Evolutionary conservation across 2,888 invertebrate genomes (phyloP).

Genomic region (Zeuzera pyrina): DNA sequence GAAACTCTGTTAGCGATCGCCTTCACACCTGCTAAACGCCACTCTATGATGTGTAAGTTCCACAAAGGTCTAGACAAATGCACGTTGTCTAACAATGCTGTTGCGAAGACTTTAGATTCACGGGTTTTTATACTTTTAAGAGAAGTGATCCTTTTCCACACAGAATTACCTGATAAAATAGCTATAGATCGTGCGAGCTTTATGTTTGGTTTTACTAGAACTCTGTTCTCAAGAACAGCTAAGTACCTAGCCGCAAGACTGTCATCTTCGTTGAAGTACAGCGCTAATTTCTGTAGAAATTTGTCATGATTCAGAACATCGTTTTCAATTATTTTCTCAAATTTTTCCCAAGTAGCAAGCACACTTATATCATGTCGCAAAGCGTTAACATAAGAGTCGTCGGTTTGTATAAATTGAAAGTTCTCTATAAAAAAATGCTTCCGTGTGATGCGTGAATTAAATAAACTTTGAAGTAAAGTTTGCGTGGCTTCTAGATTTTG

Average conservation of each 20-base stretch:
- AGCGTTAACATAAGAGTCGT: slow-evolving; percentile 38
- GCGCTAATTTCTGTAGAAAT: not conserved
- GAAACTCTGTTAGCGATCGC: slow-evolving; percentile 31
- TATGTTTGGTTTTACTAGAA: not conserved
- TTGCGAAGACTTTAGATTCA: slow-evolving; percentile 17
- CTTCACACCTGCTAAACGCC: slow-evolving; percentile 33
- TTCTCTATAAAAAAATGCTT: slow-evolving; percentile 29
- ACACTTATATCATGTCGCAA: slow-evolving; percentile 25
- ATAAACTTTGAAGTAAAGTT: slow-evolving; percentile 27
- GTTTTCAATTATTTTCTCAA: not conserved
- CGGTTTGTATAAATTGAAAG: slow-evolving; percentile 26
- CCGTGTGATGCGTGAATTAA: slow-evolving; percentile 27
- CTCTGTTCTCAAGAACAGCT: not conserved
- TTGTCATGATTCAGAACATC: not conserved
- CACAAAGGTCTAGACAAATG: slow-evolving; percentile 29
- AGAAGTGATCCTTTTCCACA: slow-evolving; percentile 9
- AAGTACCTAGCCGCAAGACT: not conserved
- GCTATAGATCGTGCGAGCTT: not conserved
- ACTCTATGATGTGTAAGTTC: slow-evolving; percentile 25
- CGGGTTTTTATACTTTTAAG: slow-evolving; percentile 14
- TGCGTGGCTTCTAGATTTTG: slow-evolving; percentile 17
- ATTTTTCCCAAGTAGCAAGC: not conserved
- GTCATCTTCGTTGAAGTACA: not conserved
- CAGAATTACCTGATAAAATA: not conserved
- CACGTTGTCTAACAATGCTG: slow-evolving; percentile 30